A percentile compares a stretch with the other conserved stretches of the same genome.
Conservation (phyloP, 2,888 invertebrate species). For the Ophion costatus region DNA sequence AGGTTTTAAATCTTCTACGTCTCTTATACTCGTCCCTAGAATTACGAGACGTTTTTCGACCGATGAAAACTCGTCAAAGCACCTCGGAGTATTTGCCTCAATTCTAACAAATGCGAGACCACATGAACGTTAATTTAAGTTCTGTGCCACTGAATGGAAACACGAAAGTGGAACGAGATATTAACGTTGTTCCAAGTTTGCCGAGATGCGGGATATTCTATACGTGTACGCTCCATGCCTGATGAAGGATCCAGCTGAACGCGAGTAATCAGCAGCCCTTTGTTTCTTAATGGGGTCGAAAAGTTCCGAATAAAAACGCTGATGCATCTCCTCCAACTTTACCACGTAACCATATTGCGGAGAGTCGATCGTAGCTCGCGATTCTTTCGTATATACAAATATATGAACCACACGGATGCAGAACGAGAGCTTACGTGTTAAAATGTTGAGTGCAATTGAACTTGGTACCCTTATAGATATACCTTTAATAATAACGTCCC, state of each 20-base stretch:
- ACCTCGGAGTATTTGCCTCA: not conserved
- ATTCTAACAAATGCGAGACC: not conserved
- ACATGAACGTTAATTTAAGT: not conserved
- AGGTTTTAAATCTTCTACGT: too few species aligned
- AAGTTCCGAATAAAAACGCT: slow-evolving; percentile 71
- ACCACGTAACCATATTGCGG: slow-evolving; percentile 41
- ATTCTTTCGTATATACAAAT: slow-evolving; percentile 34
- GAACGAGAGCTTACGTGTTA: not conserved
- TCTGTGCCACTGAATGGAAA: not conserved
- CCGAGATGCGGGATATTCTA: not conserved
- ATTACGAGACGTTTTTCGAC: too few species aligned
- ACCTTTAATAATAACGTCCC: not conserved
- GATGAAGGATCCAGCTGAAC: slow-evolving; percentile 39
- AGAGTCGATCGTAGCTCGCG: slow-evolving; percentile 38
- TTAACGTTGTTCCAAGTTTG: not conserved
- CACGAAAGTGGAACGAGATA: not conserved
- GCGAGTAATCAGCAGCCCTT: slow-evolving; percentile 61
- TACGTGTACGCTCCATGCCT: slow-evolving; percentile 5
- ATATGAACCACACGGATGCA: not conserved
- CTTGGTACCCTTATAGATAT: not conserved
- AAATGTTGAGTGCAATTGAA: slow-evolving; percentile 8
- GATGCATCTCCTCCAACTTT: slow-evolving; percentile 57
- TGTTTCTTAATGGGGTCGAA: slow-evolving; percentile 72
- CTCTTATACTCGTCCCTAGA: too few species aligned
- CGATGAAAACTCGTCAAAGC: too few species aligned